A percentile compares a stretch with the other conserved stretches of the same genome.
These are phyloP conservation scores for Achatina immaculata DNA, from an alignment of 1,140 invertebrate species.

Conservation along the genomic window DNA sequence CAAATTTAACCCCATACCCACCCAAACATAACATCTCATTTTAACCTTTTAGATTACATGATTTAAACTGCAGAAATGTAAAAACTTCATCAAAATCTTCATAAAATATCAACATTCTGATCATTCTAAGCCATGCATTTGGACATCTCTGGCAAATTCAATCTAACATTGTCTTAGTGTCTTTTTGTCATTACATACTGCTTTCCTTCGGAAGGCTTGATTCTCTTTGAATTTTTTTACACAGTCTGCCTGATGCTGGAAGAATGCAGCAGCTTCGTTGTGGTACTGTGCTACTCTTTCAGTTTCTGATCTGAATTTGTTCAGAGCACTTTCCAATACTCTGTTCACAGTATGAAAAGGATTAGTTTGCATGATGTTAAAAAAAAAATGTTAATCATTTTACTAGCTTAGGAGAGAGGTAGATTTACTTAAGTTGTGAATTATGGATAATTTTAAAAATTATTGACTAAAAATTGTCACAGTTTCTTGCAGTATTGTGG, in stretches of 20 bases:
- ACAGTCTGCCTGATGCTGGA: slow-evolving; percentile 11
- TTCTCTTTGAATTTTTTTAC: slow-evolving; percentile 20
- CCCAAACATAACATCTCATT: no score
- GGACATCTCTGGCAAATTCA: no score
- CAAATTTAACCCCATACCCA: no score
- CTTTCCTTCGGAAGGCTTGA: background rate
- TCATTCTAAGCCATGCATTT: no score
- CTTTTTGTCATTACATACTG: background rate
- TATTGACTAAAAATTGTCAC: no score
- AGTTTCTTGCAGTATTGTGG: no score
- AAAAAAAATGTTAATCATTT: background rate
- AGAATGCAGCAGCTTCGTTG: background rate
- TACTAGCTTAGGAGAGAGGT: background rate
- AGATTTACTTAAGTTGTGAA: background rate
- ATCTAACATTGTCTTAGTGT: no score
- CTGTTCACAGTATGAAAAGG: background rate
- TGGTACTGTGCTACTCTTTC: background rate
- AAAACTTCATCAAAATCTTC: no score
- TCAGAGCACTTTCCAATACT: slow-evolving; percentile 5
- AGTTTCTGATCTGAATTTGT: background rate
- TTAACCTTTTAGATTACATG: no score
- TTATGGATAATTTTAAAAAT: background rate
- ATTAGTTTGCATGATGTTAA: background rate
- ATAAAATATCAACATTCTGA: no score
- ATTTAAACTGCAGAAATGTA: no score